These are phyloP conservation scores for Miltochrista miniata DNA, from an alignment of 2,888 invertebrate genomes.

Conservation along the genomic window DNA sequence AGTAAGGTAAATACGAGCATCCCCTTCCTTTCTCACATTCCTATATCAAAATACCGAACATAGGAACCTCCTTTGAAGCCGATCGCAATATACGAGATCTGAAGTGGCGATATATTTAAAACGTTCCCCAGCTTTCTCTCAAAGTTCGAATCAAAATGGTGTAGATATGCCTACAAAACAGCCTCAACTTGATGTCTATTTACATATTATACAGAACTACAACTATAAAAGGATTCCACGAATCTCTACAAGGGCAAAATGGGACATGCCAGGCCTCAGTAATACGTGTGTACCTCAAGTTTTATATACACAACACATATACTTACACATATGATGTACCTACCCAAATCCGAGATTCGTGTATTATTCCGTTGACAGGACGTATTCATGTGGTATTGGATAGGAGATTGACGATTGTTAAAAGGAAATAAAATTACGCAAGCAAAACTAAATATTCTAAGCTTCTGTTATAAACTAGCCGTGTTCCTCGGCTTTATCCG, in stretches of 20 bases:
- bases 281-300: not conserved
- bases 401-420: not conserved
- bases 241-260: not conserved
- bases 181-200: not conserved
- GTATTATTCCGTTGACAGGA: not conserved
- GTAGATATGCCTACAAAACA: not conserved
- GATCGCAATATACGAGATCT: not conserved
- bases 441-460: not conserved
- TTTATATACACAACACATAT: not conserved
- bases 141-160: not conserved
- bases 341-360: not conserved
- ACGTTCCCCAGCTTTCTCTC: too few species aligned
- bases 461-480: too few species aligned
- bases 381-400: not conserved
- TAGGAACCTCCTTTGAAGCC: too few species aligned
- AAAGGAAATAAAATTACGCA: not conserved
- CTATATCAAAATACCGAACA: too few species aligned
- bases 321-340: too few species aligned
- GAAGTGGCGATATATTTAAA: not conserved
- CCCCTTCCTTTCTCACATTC: too few species aligned
- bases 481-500: too few species aligned
- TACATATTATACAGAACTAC: not conserved
- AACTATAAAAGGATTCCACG: constrained; percentile 3
- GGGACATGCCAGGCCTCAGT: not conserved
- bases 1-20: too few species aligned